Base-by-base conservation (phyloP, 2,797 vertebrate species). In the Pampus argenteus region DNA sequence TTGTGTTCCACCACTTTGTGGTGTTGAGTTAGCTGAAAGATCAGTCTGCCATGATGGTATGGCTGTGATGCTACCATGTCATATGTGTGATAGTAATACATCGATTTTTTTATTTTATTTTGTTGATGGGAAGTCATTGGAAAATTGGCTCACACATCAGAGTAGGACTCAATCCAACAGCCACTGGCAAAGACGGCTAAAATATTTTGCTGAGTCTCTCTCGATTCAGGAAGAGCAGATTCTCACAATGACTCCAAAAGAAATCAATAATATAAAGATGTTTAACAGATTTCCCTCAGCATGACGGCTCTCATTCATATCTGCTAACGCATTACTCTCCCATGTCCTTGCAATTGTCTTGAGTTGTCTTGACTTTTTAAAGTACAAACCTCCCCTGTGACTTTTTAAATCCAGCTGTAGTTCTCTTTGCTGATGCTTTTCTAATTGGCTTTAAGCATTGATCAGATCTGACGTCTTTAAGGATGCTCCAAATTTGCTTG, bases 181-280 rank as follows among this genome's bases (percentile, higher is more conserved):
- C 58, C 26, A 44, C 54, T 64, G 65, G 52, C 57, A 81, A 36
- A 63, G 63, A 78, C 23, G 26, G 40, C 20, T 23, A 3, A 67
- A 79, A 72, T 58, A 49, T 63, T 71, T 62, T 48, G 38, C 38
- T 57, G 49, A 49, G 50, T 23, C 9, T 56, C 18, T 36, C 22
- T 74, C 55, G 14, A 63, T 68, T 67, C 34, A 64, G 51, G 48
- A 73, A 75, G 66, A 64, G 40, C 5, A 38, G 23, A 55, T 68
- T 79, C 64, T 73, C 56, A 68, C 26, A 74, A 42, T 49, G 18
- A 58, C 40, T 52, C 64, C 47, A 55, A 13, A 42, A 64, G 15
- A 42, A 64, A 50, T 74, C 56, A 59, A 82, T 61, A 60, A 47
- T 54, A 23, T 36, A 15, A 75, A 64, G 67, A 68, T 62, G 44